Conservation (phyloP, 2,888 invertebrate species). For the Molorchus minor region DNA sequence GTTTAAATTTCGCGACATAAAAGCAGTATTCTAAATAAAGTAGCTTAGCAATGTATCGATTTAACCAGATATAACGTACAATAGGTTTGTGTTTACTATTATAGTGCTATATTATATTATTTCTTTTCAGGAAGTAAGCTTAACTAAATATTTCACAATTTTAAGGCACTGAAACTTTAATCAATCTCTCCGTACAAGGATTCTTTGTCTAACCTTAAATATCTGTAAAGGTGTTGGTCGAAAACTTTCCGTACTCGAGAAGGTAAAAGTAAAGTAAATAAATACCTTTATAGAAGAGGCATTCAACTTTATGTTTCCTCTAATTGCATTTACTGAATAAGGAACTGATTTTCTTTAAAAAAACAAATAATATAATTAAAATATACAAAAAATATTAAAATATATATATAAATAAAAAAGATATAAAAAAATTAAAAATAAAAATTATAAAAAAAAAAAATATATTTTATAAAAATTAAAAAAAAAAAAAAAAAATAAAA, state of each 20-base stretch:
- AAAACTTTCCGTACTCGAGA: background rate
- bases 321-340: too few species aligned
- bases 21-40: conserved; percentile 53
- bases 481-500: too few species aligned
- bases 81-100: conserved; percentile 26
- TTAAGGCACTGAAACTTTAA: background rate
- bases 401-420: too few species aligned
- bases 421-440: too few species aligned
- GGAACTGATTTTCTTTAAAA: too few species aligned
- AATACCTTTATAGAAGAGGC: too few species aligned
- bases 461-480: too few species aligned
- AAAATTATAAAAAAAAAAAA: too few species aligned
- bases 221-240: background rate
- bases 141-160: background rate
- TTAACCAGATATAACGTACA: conserved; percentile 27
- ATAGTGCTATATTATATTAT: background rate
- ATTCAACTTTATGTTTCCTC: too few species aligned
- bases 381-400: too few species aligned
- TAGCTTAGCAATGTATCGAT: conserved; percentile 40
- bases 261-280: too few species aligned
- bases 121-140: background rate
- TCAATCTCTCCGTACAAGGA: background rate
- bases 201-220: background rate
- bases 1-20: conserved; percentile 42
- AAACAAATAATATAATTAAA: too few species aligned